A percentile compares a stretch with the other conserved stretches of the same genome.
Evolutionary conservation across 2,113 vertebrate genomes (phyloP).

Genomic region (Thunnus thynnus): DNA sequence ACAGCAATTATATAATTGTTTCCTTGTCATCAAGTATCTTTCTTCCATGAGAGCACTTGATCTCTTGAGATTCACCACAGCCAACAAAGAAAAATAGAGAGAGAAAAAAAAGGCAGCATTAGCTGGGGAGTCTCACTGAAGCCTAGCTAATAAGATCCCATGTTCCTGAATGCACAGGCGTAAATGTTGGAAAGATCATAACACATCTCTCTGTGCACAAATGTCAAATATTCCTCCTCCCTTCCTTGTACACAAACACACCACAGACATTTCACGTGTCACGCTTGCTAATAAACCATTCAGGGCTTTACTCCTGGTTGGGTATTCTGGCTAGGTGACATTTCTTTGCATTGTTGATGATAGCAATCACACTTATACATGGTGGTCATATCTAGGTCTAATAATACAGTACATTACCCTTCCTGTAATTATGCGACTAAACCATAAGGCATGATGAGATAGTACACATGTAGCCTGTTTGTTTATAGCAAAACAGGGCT

Average conservation of each 20-base stretch:
- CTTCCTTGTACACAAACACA: conserved; percentile 66
- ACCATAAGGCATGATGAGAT: conserved; percentile 12
- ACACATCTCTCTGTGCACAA: conserved; percentile 60
- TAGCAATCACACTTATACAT: conserved; percentile 23
- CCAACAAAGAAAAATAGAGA: conserved; percentile 53
- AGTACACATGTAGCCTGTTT: neutral
- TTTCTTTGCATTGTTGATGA: conserved; percentile 42
- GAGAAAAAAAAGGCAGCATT: conserved; percentile 23
- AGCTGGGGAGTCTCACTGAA: conserved; percentile 60
- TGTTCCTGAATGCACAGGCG: conserved; percentile 57
- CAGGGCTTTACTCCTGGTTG: conserved; percentile 11
- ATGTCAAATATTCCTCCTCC: conserved; percentile 67
- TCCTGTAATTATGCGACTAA: conserved; percentile 10
- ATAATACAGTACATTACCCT: conserved; percentile 24
- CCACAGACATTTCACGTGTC: conserved; percentile 44
- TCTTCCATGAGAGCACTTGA: conserved; percentile 53
- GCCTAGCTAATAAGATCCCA: conserved; percentile 69
- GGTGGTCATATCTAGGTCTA: conserved; percentile 14
- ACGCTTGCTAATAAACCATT: conserved; percentile 55
- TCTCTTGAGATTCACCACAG: conserved; percentile 56
- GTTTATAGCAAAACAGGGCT: neutral
- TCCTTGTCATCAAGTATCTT: conserved; percentile 44
- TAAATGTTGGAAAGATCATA: conserved; percentile 66
- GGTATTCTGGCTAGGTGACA: conserved; percentile 41
- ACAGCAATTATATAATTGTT: conserved; percentile 43